phyloP scores from a whole-genome alignment of 2,797 vertebrate species.

The Salarias fasciatus region DNA sequence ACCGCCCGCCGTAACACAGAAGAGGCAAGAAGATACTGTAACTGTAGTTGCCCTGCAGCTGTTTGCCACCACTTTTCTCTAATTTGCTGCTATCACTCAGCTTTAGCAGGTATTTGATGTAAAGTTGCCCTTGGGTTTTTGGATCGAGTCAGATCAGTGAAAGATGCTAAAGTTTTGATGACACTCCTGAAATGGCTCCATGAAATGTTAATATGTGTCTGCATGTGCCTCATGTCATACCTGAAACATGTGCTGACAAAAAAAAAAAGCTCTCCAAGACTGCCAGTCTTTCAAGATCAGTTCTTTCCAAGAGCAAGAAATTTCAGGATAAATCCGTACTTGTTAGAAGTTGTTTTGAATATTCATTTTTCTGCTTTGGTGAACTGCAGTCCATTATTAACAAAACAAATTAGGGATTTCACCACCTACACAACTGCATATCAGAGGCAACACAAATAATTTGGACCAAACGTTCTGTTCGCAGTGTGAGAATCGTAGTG shows the following conservation, averaged over 20 bases:
- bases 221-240: constrained; percentile 23
- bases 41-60: not conserved
- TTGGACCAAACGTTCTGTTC: constrained; percentile 63
- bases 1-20: too few species aligned
- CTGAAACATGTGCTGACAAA: constrained; percentile 22
- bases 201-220: constrained; percentile 42
- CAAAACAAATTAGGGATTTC: constrained; percentile 58
- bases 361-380: constrained; percentile 22
- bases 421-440: constrained; percentile 62
- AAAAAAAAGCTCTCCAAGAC: not conserved
- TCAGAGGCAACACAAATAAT: constrained; percentile 62
- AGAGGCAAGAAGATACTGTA: too few species aligned
- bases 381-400: constrained; percentile 53
- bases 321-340: constrained; percentile 30
- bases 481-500: constrained; percentile 56
- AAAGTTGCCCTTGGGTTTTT: constrained; percentile 6
- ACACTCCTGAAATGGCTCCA: constrained; percentile 62
- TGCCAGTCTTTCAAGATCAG: constrained; percentile 13
- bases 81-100: not conserved
- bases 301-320: constrained; percentile 18
- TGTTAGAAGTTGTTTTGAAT: constrained; percentile 20
- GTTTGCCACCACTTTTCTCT: constrained; percentile 8
- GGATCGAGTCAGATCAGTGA: constrained; percentile 37
- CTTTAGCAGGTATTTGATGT: constrained; percentile 19
- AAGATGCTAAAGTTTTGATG: constrained; percentile 58